A percentile compares a stretch with the other conserved stretches of the same genome.
phyloP scores from a whole-genome alignment of 2,888 invertebrate genomes.

The Conomelus anceps region DNA sequence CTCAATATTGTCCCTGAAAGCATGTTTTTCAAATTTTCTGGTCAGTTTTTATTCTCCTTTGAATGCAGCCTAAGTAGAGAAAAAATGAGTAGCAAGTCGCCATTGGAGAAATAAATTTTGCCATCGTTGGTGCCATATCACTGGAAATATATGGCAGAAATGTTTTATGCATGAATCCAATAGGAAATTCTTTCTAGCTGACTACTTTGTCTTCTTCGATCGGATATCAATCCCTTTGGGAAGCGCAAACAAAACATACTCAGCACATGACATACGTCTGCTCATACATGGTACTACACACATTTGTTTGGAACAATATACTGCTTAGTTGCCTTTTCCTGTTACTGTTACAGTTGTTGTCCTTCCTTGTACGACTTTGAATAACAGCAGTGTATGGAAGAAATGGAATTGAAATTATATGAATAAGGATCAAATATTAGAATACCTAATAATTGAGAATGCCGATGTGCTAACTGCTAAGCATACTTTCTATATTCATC shows the following conservation, averaged over 20 bases:
- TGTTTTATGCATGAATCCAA: neutral
- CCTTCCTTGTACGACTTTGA: too few species aligned
- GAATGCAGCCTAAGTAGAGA: neutral
- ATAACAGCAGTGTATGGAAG: neutral
- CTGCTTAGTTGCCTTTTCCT: neutral
- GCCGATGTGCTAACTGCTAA: too few species aligned
- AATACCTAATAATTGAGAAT: too few species aligned
- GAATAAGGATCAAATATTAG: neutral
- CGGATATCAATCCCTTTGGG: neutral
- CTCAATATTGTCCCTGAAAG: too few species aligned
- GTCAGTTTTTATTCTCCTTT: neutral
- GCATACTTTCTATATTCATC: too few species aligned
- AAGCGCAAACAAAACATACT: neutral
- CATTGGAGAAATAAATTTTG: neutral
- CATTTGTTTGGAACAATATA: neutral
- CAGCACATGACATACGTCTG: neutral
- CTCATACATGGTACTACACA: neutral
- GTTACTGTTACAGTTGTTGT: neutral
- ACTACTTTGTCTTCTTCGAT: neutral
- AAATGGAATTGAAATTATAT: neutral
- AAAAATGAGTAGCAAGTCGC: neutral
- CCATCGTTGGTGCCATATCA: neutral
- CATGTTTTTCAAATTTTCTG: neutral
- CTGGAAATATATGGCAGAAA: neutral
- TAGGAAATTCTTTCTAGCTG: neutral